phyloP scores from a whole-genome alignment of 2,888 invertebrate genomes.

The Coelopa pilipes region DNA sequence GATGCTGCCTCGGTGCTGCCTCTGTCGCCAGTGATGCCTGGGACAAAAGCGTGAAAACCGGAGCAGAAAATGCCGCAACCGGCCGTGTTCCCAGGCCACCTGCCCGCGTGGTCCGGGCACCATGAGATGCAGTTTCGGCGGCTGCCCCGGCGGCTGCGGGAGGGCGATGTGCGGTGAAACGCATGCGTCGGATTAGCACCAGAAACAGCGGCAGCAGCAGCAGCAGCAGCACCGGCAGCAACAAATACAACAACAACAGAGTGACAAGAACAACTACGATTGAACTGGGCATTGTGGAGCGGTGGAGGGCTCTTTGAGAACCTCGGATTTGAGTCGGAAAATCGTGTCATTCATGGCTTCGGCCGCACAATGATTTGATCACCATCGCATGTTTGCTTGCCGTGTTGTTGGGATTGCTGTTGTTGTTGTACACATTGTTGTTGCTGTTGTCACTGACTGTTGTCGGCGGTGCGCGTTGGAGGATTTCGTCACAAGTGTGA shows the following conservation, averaged over 20 bases:
- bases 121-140: constrained; percentile 16
- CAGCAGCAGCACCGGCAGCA: neutral
- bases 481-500: neutral
- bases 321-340: neutral
- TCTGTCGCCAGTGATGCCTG: constrained; percentile 13
- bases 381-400: neutral
- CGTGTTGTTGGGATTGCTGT: neutral
- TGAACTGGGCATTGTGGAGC: neutral
- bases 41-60: constrained; percentile 24
- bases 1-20: neutral
- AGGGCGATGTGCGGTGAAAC: constrained; percentile 24
- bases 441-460: neutral
- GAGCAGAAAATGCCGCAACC: constrained; percentile 2
- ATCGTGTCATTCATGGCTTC: neutral
- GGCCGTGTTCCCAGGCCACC: constrained; percentile 20
- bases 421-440: neutral
- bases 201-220: neutral
- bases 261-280: neutral
- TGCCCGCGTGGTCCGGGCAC: neutral
- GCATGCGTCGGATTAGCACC: constrained; percentile 16
- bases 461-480: neutral
- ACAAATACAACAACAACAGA: neutral
- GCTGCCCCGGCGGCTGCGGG: neutral
- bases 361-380: constrained; percentile 3
- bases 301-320: neutral